Base-by-base conservation (phyloP, 2,797 vertebrate genomes). In the Geotrypetes seraphini region DNA sequence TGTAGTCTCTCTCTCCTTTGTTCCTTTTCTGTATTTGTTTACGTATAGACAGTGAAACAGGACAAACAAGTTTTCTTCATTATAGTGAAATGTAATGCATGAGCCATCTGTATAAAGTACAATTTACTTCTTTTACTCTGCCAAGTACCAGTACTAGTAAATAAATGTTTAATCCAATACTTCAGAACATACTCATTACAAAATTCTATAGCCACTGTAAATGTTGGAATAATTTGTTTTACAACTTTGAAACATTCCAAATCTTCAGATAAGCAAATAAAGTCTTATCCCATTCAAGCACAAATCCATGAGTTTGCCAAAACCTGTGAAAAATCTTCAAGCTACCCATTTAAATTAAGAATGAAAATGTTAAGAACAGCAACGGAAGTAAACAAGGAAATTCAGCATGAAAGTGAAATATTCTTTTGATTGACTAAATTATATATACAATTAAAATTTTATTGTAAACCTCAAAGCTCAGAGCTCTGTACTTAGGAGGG, bases 121-220 rank as follows among this genome's bases (percentile, higher is more conserved):
- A 34, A 3, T 39, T 69, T n/a, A n/a, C n/a, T n/a, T n/a, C n/a
- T n/a, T 72, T 56, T 66, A 63, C 33, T 53, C 60, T 71, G 61
- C 46, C 47, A 57, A 48, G 5, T 7, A 12, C 25, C 41, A 29
- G 31, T 53, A 54, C 44, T 44, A 43, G 52, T 67, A 67, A 67
- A 30, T 39, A 54, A 62, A 38, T 62, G 46, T 65, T 52, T 53
- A 71, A 70, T 47, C 6, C 34, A 30, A 39, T 47, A 58, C 46
- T 58, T 61, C 43, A 36, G 2, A 17, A 52, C 36, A 36, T 65
- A 71, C 70, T 73, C 39, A 58, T 71, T 58, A 60, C 66, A 31
- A 7, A 33, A 22, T 58, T 67, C 55, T 60, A 36, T 63, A 60
- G 66, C 63, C 49, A 37, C 54, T 60, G 20, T 65, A 47, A 60